Conservation (phyloP, 2,888 invertebrate genomes). For the Euzophera pinguis region DNA sequence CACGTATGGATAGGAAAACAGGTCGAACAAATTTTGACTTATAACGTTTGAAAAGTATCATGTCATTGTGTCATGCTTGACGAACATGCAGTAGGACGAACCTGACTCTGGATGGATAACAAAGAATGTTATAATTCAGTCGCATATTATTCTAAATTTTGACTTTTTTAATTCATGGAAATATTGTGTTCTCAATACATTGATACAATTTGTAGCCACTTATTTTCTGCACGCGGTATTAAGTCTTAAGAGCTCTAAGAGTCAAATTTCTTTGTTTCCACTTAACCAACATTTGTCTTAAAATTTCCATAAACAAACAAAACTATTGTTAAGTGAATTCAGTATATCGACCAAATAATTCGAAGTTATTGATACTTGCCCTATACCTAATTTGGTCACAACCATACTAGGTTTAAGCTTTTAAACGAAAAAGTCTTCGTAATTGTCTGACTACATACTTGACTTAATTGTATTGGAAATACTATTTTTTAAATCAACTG, state of each 20-base stretch:
- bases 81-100: constrained; percentile 49
- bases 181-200: too few relatives aligned
- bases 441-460: constrained; percentile 4
- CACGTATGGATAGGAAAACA: constrained; percentile 31
- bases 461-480: constrained; percentile 10
- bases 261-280: too few relatives aligned
- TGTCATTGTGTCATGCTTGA: constrained; percentile 55
- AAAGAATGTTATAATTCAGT: not conserved
- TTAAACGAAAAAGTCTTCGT: constrained; percentile 8
- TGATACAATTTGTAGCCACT: too few relatives aligned
- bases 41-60: constrained; percentile 52
- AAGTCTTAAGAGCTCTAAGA: too few relatives aligned
- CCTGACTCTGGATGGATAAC: constrained; percentile 30
- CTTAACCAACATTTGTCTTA: not conserved
- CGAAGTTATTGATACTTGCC: constrained; percentile 1
- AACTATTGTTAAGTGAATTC: constrained; percentile 13
- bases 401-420: constrained; percentile 3
- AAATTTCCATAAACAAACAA: not conserved
- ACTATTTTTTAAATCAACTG: constrained; percentile 5
- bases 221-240: too few relatives aligned
- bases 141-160: not conserved
- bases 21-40: constrained; percentile 56
- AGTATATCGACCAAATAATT: constrained; percentile 5
- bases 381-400: constrained; percentile 6
- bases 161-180: not conserved